These are phyloP conservation scores for Scarus forsteni DNA, from an alignment of 2,797 vertebrate species.

Conservation along the genomic window DNA sequence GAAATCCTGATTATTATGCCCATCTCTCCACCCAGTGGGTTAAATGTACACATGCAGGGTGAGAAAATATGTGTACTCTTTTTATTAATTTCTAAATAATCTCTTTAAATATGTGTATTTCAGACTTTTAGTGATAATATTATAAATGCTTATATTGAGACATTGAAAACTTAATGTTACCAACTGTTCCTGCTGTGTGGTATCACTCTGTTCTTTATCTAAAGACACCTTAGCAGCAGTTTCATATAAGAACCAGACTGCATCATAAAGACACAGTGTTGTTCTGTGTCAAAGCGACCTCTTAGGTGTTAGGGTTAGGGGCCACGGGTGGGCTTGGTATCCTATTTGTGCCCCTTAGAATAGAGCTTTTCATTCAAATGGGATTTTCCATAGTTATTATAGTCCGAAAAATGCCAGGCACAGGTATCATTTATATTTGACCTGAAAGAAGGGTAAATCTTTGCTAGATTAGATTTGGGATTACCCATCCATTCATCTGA, in stretches of 20 bases:
- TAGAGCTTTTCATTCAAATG: constrained; percentile 59
- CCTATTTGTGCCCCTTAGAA: constrained; percentile 53
- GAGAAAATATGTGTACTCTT: too few relatives aligned
- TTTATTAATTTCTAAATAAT: too few relatives aligned
- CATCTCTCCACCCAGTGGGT: too few relatives aligned
- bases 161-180: too few relatives aligned
- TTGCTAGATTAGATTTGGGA: too few relatives aligned
- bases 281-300: constrained; percentile 63
- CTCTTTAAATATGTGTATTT: too few relatives aligned
- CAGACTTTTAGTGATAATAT: too few relatives aligned
- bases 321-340: constrained; percentile 53
- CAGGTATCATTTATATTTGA: constrained; percentile 16
- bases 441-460: neutral
- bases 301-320: constrained; percentile 73
- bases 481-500: too few relatives aligned
- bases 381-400: constrained; percentile 25
- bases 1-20: too few relatives aligned
- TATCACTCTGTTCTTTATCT: constrained; percentile 61
- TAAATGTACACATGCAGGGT: too few relatives aligned
- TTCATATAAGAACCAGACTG: constrained; percentile 55
- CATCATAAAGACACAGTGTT: constrained; percentile 62
- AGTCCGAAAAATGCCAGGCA: constrained; percentile 31
- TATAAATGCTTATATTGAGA: too few relatives aligned
- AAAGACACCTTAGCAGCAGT: constrained; percentile 60
- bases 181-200: too few relatives aligned